Evolutionary conservation across 2,797 vertebrate genomes (phyloP).

Genomic region (Nyctalus aviator): DNA sequence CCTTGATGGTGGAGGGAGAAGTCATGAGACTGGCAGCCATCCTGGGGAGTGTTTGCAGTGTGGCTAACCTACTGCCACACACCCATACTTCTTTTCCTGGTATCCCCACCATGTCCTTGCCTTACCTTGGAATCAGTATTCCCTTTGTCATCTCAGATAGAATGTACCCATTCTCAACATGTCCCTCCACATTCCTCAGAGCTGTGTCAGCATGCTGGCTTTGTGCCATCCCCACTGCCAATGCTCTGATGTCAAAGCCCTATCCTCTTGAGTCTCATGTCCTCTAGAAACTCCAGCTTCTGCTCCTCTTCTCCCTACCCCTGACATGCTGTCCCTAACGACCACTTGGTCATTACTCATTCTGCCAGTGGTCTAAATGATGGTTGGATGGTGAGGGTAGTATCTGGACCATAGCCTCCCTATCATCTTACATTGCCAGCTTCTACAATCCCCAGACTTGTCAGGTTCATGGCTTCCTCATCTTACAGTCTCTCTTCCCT

Average conservation of each 20-base stretch:
- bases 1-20: fast-evolving
- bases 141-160: background rate
- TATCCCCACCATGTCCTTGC: background rate
- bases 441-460: background rate
- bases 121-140: too few species aligned
- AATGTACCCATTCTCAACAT: background rate
- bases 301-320: too few species aligned
- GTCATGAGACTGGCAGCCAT: fast-evolving
- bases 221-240: background rate
- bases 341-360: background rate
- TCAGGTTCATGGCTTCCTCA: too few species aligned
- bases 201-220: too few species aligned
- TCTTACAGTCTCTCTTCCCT: background rate
- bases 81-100: background rate
- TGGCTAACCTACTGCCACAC: fast-evolving
- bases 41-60: background rate
- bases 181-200: background rate
- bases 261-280: background rate
- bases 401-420: background rate
- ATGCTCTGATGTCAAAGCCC: background rate
- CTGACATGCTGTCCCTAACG: background rate
- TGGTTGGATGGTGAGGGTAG: too few species aligned
- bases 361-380: background rate
- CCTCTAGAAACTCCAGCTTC: background rate
- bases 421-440: background rate